Evolutionary conservation across 2,797 vertebrate genomes (phyloP), one percentile per base, ranked within the genome.

Genomic region (Alfaro cultratus): DNA sequence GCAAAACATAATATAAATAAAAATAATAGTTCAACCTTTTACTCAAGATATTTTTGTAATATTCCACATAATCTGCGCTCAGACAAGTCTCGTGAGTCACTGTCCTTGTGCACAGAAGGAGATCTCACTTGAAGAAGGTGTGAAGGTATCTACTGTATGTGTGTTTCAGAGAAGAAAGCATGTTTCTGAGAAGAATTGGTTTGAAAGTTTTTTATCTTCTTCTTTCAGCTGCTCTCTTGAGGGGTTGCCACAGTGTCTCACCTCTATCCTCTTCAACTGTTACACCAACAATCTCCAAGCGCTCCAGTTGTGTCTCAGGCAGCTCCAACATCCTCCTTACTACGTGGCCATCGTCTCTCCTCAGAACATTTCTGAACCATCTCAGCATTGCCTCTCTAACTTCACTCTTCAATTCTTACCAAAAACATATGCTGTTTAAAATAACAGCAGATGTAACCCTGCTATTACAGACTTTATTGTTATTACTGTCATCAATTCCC

Each of bases 41-140:
- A 12, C 55, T 57, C 9, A 41, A 41, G 74, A 57, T 4, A 11
- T 47, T 51, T 75, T 78, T 60, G 80, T 1, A 53, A 73, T 82
- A 64, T 29, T 46, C 83, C 62, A 81, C 64, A 83, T 85, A 36
- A 84, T 74, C 77, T 7, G 39, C 49, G 79, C 72, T 75, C 62
- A 77, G 53, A 45, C n/a, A 67, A 85, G 78, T 70, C 62, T 67
- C 15, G 77, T 77, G 83, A 71, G 67, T 73, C 45, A 71, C 86
- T 80, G 60, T 75, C 51, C 46, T 79, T 73, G 47, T 13, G 76
- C 73, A 57, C 76, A 78, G 55, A 78, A 70, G 75, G 47, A 74
- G 73, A 36, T 73, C 72, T 82, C 72, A 75, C 83, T 81, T 84
- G 78, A 85, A 78, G 53, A 84, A 78, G 53, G 78, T 64, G 73